Percentiles rank a stretch among this genome's conserved stretches.
Conservation (phyloP, 2,888 invertebrate genomes). For the Allygus modestus region DNA sequence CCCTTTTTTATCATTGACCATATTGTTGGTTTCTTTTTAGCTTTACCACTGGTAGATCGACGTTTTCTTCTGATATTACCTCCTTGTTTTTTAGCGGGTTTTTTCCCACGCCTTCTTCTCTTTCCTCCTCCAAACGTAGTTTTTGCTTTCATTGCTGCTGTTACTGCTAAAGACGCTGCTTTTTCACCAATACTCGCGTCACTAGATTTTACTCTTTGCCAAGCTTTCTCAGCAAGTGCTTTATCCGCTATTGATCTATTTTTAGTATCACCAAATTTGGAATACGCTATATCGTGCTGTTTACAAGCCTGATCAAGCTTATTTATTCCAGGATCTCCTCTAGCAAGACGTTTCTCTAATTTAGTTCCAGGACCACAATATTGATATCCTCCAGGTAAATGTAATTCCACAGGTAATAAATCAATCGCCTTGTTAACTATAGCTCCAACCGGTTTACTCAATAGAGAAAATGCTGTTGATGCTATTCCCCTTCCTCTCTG, state of each 20-base stretch:
- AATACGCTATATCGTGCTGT: conserved; percentile 66
- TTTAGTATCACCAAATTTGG: conserved; percentile 3
- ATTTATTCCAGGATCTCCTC: conserved; percentile 64
- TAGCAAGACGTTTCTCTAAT: conserved; percentile 50
- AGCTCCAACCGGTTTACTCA: background rate
- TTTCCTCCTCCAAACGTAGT: conserved; percentile 45
- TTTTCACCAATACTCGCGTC: conserved; percentile 63
- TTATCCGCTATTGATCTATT: conserved; percentile 64
- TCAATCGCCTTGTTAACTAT: conserved; percentile 58
- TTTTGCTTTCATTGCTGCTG: conserved; percentile 66
- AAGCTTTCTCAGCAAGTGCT: conserved; percentile 60
- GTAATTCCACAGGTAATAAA: conserved; percentile 59
- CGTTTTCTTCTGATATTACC: conserved; percentile 9
- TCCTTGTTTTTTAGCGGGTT: background rate
- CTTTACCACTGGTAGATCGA: background rate
- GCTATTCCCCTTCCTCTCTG: conserved; percentile 1
- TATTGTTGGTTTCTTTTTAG: background rate
- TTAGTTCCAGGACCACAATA: conserved; percentile 66
- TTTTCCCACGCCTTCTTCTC: background rate
- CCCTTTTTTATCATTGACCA: conserved; percentile 4
- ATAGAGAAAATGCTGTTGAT: background rate
- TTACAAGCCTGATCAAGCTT: conserved; percentile 66
- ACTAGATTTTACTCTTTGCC: conserved; percentile 61
- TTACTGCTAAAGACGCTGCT: conserved; percentile 65
- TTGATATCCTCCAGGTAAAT: conserved; percentile 65